Percentiles rank a stretch among this genome's conserved stretches.
Conservation (phyloP, 2,113 vertebrate genomes). For the Cyanistes caeruleus region DNA sequence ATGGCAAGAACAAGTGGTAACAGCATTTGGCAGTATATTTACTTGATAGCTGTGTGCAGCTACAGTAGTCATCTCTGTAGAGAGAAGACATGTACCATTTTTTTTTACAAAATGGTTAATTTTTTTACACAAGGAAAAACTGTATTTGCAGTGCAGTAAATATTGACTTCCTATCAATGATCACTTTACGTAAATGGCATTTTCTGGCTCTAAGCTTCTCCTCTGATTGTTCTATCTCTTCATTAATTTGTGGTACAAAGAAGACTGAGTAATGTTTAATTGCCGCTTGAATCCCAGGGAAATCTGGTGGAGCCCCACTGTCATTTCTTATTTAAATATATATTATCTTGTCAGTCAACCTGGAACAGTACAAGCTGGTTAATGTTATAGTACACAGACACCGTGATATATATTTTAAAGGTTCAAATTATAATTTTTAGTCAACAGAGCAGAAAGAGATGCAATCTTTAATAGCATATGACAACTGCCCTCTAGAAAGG, state of each 20-base stretch:
- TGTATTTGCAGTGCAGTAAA: background rate
- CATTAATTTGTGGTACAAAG: constrained; percentile 17
- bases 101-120: background rate
- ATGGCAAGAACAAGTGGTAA: constrained; percentile 1
- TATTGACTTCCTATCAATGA: constrained; percentile 13
- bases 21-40: background rate
- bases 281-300: background rate
- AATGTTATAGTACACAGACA: background rate
- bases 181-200: background rate
- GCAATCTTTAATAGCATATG: background rate
- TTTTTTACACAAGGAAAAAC: background rate
- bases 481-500: background rate
- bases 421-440: constrained; percentile 25
- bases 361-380: background rate
- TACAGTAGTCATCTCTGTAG: background rate
- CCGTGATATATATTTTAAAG: background rate
- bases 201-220: background rate
- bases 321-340: constrained; percentile 38
- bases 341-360: constrained; percentile 24
- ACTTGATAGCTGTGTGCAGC: constrained; percentile 29
- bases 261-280: constrained; percentile 17
- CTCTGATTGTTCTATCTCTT: background rate
- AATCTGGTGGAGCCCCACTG: background rate
- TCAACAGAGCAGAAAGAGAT: background rate
- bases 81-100: background rate